Evolutionary conservation across 2,888 invertebrate species (phyloP), one percentile per base, ranked within the genome.

Genomic region (Lamellibrachia columna): DNA sequence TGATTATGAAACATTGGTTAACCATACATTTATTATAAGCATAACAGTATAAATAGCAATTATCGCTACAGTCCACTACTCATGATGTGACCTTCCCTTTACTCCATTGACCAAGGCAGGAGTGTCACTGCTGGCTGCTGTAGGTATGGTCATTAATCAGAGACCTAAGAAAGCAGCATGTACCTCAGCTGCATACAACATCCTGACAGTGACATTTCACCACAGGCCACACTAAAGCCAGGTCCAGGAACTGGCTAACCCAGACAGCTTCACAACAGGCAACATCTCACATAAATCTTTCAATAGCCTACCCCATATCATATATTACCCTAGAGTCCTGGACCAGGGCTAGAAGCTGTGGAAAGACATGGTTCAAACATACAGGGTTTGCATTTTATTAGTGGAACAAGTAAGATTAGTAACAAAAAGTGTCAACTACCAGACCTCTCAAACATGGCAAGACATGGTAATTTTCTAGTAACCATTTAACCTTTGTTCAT

Each of bases 321-420:
- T 15, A 75, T 75, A 75, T 75, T n/a, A 15, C 7, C 75, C 15
- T 6, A 75, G 15, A 22, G n/a, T 22, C 75, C 15, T 75, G 75
- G 75, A 60, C 60, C 60, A 15, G 0, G 40, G 40, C 40, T 40
- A 60, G 60, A 60, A 22, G 75, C 75, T 75, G 75, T 75, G 6
- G 75, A 75, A 75, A 75, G 75, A 75, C 75, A 75, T 22, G 22
- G 75, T 75, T 75, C 75, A 75, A 75, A 75, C 75, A 75, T 75
- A n/a, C 75, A 75, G 22, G 75, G 75, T n/a, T 22, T 6, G n/a
- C 15, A 75, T 75, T 75, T 75, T 75, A 75, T 75, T 75, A 75
- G 75, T 22, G 3, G 55, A 75, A 6, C n/a, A 75, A 75, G n/a
- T n/a, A 6, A 22, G 75, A 75, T 22, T 22, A 22, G 75, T n/a